A percentile compares a stretch with the other conserved stretches of the same genome.
These are phyloP conservation scores for Sinocyclocheilus rhinocerous DNA, from an alignment of 2,113 vertebrate genomes.

Conservation along the genomic window DNA sequence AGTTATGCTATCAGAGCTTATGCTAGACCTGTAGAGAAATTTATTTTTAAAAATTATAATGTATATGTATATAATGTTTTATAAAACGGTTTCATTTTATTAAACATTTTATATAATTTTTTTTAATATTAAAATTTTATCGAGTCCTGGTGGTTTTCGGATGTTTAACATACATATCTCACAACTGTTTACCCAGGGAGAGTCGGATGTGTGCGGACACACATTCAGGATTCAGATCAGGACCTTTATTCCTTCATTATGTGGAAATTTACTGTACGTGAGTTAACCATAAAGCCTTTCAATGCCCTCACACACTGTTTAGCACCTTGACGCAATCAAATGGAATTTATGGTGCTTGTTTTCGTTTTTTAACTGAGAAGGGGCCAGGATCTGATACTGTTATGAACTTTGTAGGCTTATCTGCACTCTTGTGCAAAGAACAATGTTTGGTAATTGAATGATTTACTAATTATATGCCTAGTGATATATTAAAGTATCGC, in stretches of 20 bases:
- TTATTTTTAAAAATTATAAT: too few species aligned
- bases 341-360: slow-evolving; percentile 66
- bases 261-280: slow-evolving; percentile 45
- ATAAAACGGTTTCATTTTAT: too few species aligned
- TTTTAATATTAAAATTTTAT: too few species aligned
- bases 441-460: slow-evolving; percentile 17
- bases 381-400: slow-evolving; percentile 35
- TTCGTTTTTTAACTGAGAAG: slow-evolving; percentile 52
- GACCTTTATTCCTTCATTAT: slow-evolving; percentile 48
- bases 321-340: slow-evolving; percentile 23
- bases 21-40: too few species aligned
- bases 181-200: slow-evolving; percentile 57
- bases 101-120: too few species aligned
- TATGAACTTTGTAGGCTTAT: slow-evolving; percentile 7
- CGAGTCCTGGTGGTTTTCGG: background rate
- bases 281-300: slow-evolving; percentile 2
- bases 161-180: background rate
- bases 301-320: slow-evolving; percentile 24
- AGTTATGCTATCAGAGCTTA: too few species aligned
- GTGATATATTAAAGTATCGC: too few species aligned
- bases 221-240: slow-evolving; percentile 56
- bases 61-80: too few species aligned
- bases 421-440: slow-evolving; percentile 36
- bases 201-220: slow-evolving; percentile 32
- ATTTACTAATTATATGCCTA: slow-evolving; percentile 3